Percentiles rank a stretch among this genome's conserved stretches.
phyloP scores from a whole-genome alignment of 1,140 invertebrate species.

The Megalopta genalis region DNA sequence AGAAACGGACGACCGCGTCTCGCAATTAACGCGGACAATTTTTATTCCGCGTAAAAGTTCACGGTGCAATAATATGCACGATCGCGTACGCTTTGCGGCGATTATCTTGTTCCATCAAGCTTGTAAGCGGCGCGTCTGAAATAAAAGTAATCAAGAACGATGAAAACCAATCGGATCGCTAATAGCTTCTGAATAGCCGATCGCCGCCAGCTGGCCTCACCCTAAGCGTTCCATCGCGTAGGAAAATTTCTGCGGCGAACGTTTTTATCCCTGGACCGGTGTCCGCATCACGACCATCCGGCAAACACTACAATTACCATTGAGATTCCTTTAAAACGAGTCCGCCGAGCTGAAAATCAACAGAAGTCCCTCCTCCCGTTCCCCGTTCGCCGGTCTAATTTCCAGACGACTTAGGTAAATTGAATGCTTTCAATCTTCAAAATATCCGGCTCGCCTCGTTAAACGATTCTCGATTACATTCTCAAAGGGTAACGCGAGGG shows the following conservation, averaged over 20 bases:
- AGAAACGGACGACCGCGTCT: too few relatives aligned
- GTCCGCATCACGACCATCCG: background rate
- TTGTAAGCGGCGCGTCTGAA: too few relatives aligned
- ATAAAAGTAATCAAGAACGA: too few relatives aligned
- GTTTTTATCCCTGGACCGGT: background rate
- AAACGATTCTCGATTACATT: slow-evolving; percentile 9
- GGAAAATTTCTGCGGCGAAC: background rate
- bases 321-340: background rate
- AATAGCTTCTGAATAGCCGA: too few relatives aligned
- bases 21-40: too few relatives aligned
- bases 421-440: slow-evolving; percentile 25
- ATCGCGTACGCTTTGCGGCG: too few relatives aligned
- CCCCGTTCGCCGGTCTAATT: slow-evolving; percentile 16
- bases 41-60: too few relatives aligned
- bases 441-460: slow-evolving; percentile 20
- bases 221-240: background rate
- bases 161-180: too few relatives aligned
- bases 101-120: too few relatives aligned
- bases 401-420: slow-evolving; percentile 24
- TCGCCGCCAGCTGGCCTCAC: too few relatives aligned
- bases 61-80: too few relatives aligned
- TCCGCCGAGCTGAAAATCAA: background rate
- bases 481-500: slow-evolving; percentile 3
- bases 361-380: background rate
- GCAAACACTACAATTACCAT: slow-evolving; percentile 4